phyloP scores from a whole-genome alignment of 1,140 invertebrate species.

The Dendrolimus punctatus region DNA sequence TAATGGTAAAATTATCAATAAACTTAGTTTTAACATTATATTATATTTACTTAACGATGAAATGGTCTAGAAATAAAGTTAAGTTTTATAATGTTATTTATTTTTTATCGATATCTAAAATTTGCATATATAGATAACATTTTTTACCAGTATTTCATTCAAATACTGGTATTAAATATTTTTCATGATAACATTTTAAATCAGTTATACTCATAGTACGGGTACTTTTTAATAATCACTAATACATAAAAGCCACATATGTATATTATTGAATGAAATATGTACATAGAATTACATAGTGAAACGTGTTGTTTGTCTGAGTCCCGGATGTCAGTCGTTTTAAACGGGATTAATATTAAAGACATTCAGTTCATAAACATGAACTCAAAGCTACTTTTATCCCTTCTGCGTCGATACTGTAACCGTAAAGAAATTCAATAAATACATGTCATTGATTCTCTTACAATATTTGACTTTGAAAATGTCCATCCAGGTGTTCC shows the following conservation, averaged over 20 bases:
- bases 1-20: too few relatives aligned
- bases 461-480: conserved; percentile 46
- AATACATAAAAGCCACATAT: not conserved
- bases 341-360: conserved; percentile 14
- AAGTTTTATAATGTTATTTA: too few relatives aligned
- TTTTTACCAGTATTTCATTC: too few relatives aligned
- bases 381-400: conserved; percentile 5
- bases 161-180: too few relatives aligned
- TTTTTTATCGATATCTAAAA: too few relatives aligned
- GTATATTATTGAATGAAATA: conserved; percentile 3
- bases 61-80: too few relatives aligned
- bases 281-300: not conserved
- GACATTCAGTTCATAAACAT: not conserved
- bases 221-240: not conserved
- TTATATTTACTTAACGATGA: too few relatives aligned
- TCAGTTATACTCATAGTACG: too few relatives aligned
- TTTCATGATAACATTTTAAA: too few relatives aligned
- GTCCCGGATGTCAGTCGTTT: conserved; percentile 11
- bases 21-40: too few relatives aligned
- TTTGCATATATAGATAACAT: too few relatives aligned
- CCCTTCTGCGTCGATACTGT: not conserved
- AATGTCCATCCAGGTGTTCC: conserved; percentile 41
- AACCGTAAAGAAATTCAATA: conserved; percentile 1
- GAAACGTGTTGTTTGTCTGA: conserved; percentile 7
- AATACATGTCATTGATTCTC: conserved; percentile 9